Conservation (phyloP, 2,797 vertebrate genomes). For the Dallia pectoralis region DNA sequence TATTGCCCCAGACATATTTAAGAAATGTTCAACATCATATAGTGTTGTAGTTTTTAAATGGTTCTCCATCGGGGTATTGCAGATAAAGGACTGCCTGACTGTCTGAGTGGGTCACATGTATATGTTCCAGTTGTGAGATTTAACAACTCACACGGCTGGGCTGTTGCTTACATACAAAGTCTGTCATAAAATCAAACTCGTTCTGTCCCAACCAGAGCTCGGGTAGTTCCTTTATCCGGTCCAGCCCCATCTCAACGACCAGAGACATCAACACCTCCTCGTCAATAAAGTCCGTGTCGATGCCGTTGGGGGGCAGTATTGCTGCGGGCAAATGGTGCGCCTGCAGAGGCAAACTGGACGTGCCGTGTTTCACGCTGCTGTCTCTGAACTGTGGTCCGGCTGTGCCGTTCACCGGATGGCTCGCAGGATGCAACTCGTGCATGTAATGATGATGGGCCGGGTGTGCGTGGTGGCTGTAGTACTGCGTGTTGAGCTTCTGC, state of each 20-base stretch:
- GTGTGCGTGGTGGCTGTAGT: conserved; percentile 81
- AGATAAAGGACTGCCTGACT: conserved; percentile 25
- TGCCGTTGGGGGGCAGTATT: conserved; percentile 87
- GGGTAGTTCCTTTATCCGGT: conserved; percentile 87
- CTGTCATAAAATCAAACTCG: conserved; percentile 89
- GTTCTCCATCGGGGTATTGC: neutral
- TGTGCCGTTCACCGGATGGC: conserved; percentile 81
- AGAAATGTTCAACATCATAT: neutral
- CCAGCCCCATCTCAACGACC: conserved; percentile 88
- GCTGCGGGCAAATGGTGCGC: conserved; percentile 81
- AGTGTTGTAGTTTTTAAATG: neutral
- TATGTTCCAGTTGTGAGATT: conserved; percentile 43
- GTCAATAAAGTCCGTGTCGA: conserved; percentile 89
- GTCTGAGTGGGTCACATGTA: conserved; percentile 61
- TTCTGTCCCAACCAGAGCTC: conserved; percentile 90
- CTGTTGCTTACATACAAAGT: conserved; percentile 90
- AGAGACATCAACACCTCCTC: conserved; percentile 89
- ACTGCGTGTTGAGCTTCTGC: conserved; percentile 88
- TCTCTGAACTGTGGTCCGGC: conserved; percentile 83
- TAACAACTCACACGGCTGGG: conserved; percentile 86
- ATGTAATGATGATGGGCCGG: conserved; percentile 84
- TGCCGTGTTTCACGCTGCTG: conserved; percentile 80
- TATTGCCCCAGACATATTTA: neutral
- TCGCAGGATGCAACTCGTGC: conserved; percentile 81
- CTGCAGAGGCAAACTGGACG: conserved; percentile 68